Percentiles rank a stretch among this genome's conserved stretches.
phyloP scores from a whole-genome alignment of 2,797 vertebrate genomes.

The Botia kubotai region DNA sequence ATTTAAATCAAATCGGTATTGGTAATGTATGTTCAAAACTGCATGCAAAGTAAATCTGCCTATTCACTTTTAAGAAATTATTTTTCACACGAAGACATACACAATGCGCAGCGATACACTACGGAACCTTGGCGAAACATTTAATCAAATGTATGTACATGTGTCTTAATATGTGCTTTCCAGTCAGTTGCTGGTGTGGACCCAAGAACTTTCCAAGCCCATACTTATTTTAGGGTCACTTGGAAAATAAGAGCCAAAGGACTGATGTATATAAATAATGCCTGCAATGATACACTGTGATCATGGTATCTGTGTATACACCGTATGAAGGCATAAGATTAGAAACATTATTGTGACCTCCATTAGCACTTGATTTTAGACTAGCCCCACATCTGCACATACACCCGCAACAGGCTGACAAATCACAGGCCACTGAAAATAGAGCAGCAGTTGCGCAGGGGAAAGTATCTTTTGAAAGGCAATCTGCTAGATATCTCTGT shows the following conservation, averaged over 20 bases:
- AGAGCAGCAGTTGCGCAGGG: slow-evolving; percentile 71
- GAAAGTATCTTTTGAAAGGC: slow-evolving; percentile 64
- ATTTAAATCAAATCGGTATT: too few species aligned
- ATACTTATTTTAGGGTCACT: neutral
- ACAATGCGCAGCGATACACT: neutral
- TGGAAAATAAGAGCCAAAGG: neutral
- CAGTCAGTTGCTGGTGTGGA: neutral
- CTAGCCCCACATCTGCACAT: slow-evolving; percentile 24
- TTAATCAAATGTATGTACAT: neutral
- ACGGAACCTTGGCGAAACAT: slow-evolving; percentile 5
- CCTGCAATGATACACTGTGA: slow-evolving; percentile 11
- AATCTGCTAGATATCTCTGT: slow-evolving; percentile 63
- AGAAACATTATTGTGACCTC: slow-evolving; percentile 61
- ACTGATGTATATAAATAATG: slow-evolving; percentile 6
- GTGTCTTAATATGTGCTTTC: slow-evolving; percentile 3
- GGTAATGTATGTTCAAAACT: too few species aligned
- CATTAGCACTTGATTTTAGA: slow-evolving; percentile 59
- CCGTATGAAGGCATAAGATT: slow-evolving; percentile 5
- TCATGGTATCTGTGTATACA: neutral
- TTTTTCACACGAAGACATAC: neutral
- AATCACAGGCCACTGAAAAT: slow-evolving; percentile 61
- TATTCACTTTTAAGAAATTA: slow-evolving; percentile 38
- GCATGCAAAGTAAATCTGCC: too few species aligned
- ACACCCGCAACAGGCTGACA: neutral
- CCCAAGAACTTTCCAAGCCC: neutral